phyloP scores from a whole-genome alignment of 1,140 invertebrate species.

The Globodera ellingtonae region DNA sequence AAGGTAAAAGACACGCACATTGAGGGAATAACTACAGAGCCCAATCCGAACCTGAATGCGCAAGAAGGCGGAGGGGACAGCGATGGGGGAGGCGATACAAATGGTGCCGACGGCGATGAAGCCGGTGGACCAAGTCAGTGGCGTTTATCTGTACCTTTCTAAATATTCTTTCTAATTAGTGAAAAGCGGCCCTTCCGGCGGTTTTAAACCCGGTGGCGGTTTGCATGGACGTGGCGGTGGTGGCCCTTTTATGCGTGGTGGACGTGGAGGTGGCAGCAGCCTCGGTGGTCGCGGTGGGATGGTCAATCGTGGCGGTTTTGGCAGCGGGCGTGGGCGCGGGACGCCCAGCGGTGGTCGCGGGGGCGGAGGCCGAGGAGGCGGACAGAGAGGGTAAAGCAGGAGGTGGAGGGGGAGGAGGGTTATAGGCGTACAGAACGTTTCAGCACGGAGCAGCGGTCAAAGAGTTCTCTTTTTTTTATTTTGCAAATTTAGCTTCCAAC shows the following conservation, averaged over 20 bases:
- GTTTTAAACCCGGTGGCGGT: slow-evolving; percentile 2
- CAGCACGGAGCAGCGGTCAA: too few relatives aligned
- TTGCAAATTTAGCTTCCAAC: slow-evolving; percentile 10
- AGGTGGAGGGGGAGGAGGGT: background rate
- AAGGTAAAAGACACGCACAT: slow-evolving; percentile 55
- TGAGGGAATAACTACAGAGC: slow-evolving; percentile 44
- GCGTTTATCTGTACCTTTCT: too few relatives aligned
- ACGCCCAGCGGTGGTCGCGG: slow-evolving; percentile 10
- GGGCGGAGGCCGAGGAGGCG: slow-evolving; percentile 24
- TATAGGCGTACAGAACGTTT: too few relatives aligned
- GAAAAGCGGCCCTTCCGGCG: background rate
- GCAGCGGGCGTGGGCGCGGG: slow-evolving; percentile 26
- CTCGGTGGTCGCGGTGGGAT: slow-evolving; percentile 12
- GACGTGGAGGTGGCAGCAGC: slow-evolving; percentile 7
- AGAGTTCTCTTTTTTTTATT: background rate
- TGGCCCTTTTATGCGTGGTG: background rate
- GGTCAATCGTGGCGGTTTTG: background rate
- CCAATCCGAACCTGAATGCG: slow-evolving; percentile 18
- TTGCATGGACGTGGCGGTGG: slow-evolving; percentile 17
- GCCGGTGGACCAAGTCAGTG: background rate
- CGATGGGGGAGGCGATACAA: slow-evolving; percentile 19
- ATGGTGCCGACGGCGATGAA: slow-evolving; percentile 14
- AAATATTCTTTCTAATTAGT: background rate
- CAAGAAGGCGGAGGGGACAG: slow-evolving; percentile 31
- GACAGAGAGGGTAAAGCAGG: slow-evolving; percentile 22